Evolutionary conservation across 2,888 invertebrate species (phyloP), one percentile per base, ranked within the genome.

Genomic region (Palloptera scutellata): DNA sequence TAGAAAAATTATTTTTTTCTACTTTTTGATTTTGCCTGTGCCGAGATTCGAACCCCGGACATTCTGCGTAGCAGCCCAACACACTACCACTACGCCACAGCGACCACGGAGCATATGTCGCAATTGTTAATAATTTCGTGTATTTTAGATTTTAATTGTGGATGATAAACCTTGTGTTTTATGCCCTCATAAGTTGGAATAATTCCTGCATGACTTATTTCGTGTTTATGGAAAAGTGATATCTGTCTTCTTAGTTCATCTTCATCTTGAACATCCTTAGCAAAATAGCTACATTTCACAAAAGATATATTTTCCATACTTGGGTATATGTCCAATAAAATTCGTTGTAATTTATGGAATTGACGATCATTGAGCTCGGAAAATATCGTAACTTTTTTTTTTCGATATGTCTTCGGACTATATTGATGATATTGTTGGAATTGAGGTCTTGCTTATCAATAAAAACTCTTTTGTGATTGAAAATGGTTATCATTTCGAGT

Each of bases 161-260:
- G 70, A 45, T 66, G 58, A 63, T 67, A 66, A 43, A 69, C 63
- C 66, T 72, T 67, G 43, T 63, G 43, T 68, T 71, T 72, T 19
- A 70, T 61, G 10, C 67, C 61, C 51, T 70, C 63, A 52, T 68
- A 70, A 59, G 69, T 72, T 55, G 70, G 65, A 10, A 61, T 66
- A 53, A 69, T 68, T 53, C 66, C 73, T 54, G 66, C 51, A 55
- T 74, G 70, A n/a, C 72, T 74, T 64, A 61, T 55, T 61, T 77
- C 75, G n/a, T 62, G 13, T 66, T 68, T 64, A 51, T 73, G 69
- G 54, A 69, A 70, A 10, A 68, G 30, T 58, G 61, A 59, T 62
- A 73, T 73, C 42, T 71, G 60, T 69, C 69, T 66, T 13, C 19
- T 59, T 48, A 65, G 53, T 66, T 72, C 70, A 19, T 64, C 60